A percentile compares a stretch with the other conserved stretches of the same genome.
Evolutionary conservation across 2,113 vertebrate genomes (phyloP).

Genomic region (Cyprinodon brontotheroides): DNA sequence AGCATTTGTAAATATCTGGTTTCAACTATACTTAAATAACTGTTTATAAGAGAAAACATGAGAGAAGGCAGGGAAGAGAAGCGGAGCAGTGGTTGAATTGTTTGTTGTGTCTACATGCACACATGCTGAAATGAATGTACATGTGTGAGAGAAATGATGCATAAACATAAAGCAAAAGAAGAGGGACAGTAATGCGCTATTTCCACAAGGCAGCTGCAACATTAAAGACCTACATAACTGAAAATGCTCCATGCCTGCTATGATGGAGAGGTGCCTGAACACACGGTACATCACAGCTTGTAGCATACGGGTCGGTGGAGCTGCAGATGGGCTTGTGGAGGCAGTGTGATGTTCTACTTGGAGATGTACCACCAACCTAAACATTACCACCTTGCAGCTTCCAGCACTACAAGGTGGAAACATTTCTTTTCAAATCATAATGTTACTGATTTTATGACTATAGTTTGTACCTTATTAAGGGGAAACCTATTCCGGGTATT

Average conservation of each 20-base stretch:
- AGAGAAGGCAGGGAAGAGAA: not conserved
- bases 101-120: not conserved
- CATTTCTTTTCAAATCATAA: too few species aligned
- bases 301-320: not conserved
- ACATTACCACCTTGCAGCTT: not conserved
- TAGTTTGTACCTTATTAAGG: too few species aligned
- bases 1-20: not conserved
- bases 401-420: not conserved
- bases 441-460: too few species aligned
- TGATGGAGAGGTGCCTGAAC: constrained; percentile 6
- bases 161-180: not conserved
- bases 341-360: constrained; percentile 9
- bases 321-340: constrained; percentile 16
- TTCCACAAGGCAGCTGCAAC: not conserved
- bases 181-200: not conserved
- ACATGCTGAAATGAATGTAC: not conserved
- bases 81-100: too few species aligned
- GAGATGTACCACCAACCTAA: constrained; percentile 6
- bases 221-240: not conserved
- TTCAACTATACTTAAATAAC: not conserved
- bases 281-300: constrained; percentile 4
- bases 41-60: not conserved
- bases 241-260: not conserved
- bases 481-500: too few species aligned
- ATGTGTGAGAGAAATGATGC: not conserved